Base-by-base conservation (phyloP, 2,888 invertebrate genomes). In the Pseudeuparius sepicola region DNA sequence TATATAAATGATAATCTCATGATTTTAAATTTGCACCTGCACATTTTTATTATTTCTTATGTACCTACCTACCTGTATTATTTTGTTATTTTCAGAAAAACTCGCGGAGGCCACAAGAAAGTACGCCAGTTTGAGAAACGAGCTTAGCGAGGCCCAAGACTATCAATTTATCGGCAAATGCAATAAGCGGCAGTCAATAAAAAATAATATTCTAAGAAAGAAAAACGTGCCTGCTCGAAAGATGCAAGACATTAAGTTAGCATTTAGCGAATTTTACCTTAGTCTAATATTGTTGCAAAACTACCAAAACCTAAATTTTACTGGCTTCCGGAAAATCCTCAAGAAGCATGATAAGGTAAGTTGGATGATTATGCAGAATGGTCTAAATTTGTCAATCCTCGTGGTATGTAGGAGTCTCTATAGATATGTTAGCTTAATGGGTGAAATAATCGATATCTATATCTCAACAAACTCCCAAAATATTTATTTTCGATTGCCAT, bases 301-400 rank as follows among this genome's bases (percentile, higher is more conserved):
- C 61, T 97, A 94, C 60, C 96, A 98, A 65, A 94, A 92, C 60
- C 70, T 98, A 34, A 99, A 98, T 66, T 93, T 92, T 55, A 98
- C 96, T 3, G 98, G 97, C 2, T 99, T 99, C 67, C 74, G 97
- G 43, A 98, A 98, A 66, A 99, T 99, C 56, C 73, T 98, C 42
- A 98, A 98, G 64, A 99, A 98, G 64, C 97, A 97, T 60, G 98
- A 98, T 65, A 98, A 98, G 78, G 90, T 90, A 62, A 43, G 41
- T n/a, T 37, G 26, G 6, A 9, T 9, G n/a, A 9, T 20, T 44
- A 45, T 45, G 14, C 14, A n/a, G n/a, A n/a, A n/a, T n/a, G n/a
- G n/a, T n/a, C n/a, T n/a, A n/a, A n/a, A n/a, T n/a, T n/a, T n/a
- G n/a, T n/a, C n/a, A n/a, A n/a, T n/a, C n/a, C n/a, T n/a, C n/a